Evolutionary conservation across 2,888 invertebrate species (phyloP), one percentile per base, ranked within the genome.

Genomic region (Uloborus plumipes): DNA sequence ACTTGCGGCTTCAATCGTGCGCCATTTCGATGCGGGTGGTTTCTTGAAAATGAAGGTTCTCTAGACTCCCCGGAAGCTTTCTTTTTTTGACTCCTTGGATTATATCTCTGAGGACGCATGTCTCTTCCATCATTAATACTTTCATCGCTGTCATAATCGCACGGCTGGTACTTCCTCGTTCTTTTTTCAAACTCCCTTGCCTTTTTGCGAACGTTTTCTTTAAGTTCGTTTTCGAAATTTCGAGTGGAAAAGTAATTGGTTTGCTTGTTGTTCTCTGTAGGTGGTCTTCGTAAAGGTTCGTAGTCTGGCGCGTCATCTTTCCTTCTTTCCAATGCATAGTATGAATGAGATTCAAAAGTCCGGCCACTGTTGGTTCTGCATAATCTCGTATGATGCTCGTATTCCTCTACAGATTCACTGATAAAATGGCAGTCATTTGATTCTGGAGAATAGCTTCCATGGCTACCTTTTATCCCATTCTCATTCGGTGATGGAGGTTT

Each of bases 311-410:
- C 31, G 26, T 26, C 58, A 47, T 77, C 77, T 77, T 76, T 66
- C 26, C 70, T 47, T 20, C 83, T 77, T 55, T 83, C 83, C 16
- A 83, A n/a, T 15, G 70, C 73, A 31, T 77, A 83, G 20, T 83
- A 83, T 13, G 83, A 83, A 50, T 83, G 83, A 26, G 83, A 83
- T 50, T 83, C 77, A 58, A 83, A 83, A 18, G 83, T 83, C 3
- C 83, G 62, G 13, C 83, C 83, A 59, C 83, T 83, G 31, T 65
- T 74, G 16, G 83, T 83, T 50, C 83, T 39, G 20, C 83, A 73
- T 6, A 83, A 66, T 49, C 69, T 67, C 6, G 83, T 83, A 18
- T 83, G 83, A 9, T 64, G 51, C n/a, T 74, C 83, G 26, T 77
- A 77, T 64, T 83, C 77, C 22, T 83, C 75, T 18, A 79, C 49